Base-by-base conservation (phyloP, 2,797 vertebrate species). In the Acanthurus lineatus region DNA sequence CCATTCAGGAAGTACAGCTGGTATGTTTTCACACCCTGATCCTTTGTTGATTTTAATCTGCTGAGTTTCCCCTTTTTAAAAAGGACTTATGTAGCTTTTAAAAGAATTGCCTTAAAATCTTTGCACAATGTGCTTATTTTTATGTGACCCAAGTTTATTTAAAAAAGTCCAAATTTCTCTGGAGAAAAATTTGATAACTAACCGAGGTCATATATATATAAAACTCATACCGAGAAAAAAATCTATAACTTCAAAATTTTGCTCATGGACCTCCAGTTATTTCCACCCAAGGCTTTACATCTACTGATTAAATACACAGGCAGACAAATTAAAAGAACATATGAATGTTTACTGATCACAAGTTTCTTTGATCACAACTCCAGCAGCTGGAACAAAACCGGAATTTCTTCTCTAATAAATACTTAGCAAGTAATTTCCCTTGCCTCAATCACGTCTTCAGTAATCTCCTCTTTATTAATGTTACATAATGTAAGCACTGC, bases 311-410 rank as follows among this genome's bases (percentile, higher is more conserved):
- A 22, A 28, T 3, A 6, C 6, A 73, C 1, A 48, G 28, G 5
- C n/a, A 51, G 6, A 42, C 1, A 57, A 51, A 42, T 15, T 15
- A 25, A 7, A 44, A 28, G 9, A 40, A 20, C 16, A 1, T 15
- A 45, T 14, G 15, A 10, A 8, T 17, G 3, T 38, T 74, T 57
- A 57, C 12, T 44, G 16, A 61, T 61, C 47, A 44, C n/a, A 42
- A 1, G 12, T 70, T 48, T 19, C 15, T 68, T 75, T 76, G 25
- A 60, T 75, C 38, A 16, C 28, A 53, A 15, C 16, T 51, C 22
- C 48, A 45, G 32, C 42, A 5, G 8, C 47, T n/a, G 5, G 57
- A 62, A 45, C 16, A 65, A 14, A 40, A 20, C 12, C n/a, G 0
- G 0, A 32, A 44, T 51, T 45, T 40, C 17, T 45, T 40, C 25